phyloP scores from a whole-genome alignment of 2,113 vertebrate species.

The Hippoglossus stenolepis region DNA sequence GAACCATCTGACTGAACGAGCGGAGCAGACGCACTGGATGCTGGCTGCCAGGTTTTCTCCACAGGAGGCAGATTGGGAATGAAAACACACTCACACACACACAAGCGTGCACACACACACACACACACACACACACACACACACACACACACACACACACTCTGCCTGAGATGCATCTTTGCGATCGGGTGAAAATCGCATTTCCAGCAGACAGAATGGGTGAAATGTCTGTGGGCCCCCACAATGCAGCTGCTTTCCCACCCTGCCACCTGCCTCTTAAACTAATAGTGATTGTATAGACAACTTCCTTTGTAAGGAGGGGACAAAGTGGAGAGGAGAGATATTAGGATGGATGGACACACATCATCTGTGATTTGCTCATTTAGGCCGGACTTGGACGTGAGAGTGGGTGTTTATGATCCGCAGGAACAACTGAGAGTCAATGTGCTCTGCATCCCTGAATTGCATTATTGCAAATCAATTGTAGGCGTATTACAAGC shows the following conservation, averaged over 20 bases:
- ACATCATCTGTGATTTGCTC: constrained; percentile 69
- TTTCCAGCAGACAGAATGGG: constrained; percentile 80
- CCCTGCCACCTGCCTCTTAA: constrained; percentile 85
- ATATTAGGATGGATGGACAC: constrained; percentile 82
- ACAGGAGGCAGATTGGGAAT: constrained; percentile 72
- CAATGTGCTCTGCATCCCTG: constrained; percentile 58
- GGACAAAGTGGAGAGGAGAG: constrained; percentile 67
- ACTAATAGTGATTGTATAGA: constrained; percentile 83
- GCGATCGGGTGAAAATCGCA: constrained; percentile 80
- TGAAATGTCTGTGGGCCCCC: constrained; percentile 70
- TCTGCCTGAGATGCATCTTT: constrained; percentile 57
- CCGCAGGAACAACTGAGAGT: constrained; percentile 41
- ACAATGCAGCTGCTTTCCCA: constrained; percentile 81
- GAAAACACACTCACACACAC: constrained; percentile 19
- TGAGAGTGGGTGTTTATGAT: constrained; percentile 72
- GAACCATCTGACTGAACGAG: constrained; percentile 41
- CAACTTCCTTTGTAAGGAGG: constrained; percentile 77
- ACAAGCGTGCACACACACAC: constrained; percentile 8
- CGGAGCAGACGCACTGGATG: constrained; percentile 55
- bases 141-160: constrained; percentile 10
- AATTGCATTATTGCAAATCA: constrained; percentile 77
- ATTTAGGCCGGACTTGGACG: constrained; percentile 62
- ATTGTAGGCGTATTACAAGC: constrained; percentile 67
- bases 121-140: not conserved
- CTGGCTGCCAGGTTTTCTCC: constrained; percentile 79